A percentile compares a stretch with the other conserved stretches of the same genome.
Evolutionary conservation across 1,140 invertebrate species (phyloP).

Genomic region (Drosophila carrolli): DNA sequence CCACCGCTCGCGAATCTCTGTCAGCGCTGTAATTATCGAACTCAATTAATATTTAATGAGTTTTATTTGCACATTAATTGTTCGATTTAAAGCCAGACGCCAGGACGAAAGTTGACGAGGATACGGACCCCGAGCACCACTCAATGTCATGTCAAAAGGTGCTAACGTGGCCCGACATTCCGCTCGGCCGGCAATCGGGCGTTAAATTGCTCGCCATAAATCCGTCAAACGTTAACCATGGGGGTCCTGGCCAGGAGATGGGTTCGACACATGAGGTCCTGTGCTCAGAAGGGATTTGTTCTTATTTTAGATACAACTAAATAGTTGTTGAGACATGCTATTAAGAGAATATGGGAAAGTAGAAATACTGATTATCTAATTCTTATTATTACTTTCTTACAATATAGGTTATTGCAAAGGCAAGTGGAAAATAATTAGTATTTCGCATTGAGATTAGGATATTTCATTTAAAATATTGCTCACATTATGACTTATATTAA

Average conservation of each 20-base stretch:
- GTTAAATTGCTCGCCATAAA: slow-evolving; percentile 67
- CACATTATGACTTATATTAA: too few species aligned
- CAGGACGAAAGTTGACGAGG: slow-evolving; percentile 7
- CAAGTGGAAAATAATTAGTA: too few species aligned
- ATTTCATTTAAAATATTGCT: too few species aligned
- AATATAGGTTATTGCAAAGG: too few species aligned
- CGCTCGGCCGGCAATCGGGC: slow-evolving; percentile 41
- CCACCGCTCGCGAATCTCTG: neutral
- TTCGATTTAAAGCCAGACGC: slow-evolving; percentile 46
- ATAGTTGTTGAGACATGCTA: neutral
- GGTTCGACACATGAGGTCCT: neutral
- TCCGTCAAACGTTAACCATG: slow-evolving; percentile 33
- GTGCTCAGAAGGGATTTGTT: neutral
- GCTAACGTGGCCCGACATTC: slow-evolving; percentile 58
- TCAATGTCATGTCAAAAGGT: slow-evolving; percentile 45
- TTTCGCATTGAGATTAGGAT: too few species aligned
- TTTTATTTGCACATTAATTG: slow-evolving; percentile 79
- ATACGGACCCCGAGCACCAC: neutral
- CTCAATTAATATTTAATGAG: slow-evolving; percentile 78
- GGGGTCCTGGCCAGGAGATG: neutral
- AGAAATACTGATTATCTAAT: too few species aligned
- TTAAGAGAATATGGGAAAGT: neutral
- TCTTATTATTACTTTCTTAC: too few species aligned
- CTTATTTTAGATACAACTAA: neutral
- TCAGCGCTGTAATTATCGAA: slow-evolving; percentile 64